Evolutionary conservation across 2,113 vertebrate genomes (phyloP), one percentile per base, ranked within the genome.

Genomic region (Empidonax traillii): DNA sequence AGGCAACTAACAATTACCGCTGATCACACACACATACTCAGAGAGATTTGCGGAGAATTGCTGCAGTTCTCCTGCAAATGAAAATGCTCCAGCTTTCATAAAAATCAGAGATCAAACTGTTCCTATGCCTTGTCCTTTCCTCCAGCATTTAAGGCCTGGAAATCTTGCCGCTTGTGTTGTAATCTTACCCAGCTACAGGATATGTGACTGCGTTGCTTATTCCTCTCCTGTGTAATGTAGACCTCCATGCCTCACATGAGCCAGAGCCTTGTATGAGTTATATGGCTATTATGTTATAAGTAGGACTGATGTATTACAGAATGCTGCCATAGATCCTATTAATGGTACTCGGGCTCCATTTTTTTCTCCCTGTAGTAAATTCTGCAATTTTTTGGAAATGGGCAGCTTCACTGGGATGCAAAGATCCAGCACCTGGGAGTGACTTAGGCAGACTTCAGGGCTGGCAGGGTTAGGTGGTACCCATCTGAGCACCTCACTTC

Each of bases 221-320:
- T 93, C 81, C 87, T 97, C 96, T 94, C 96, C 66, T 87, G 97
- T 93, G 97, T 86, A 95, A 96, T 91, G 95, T 76, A 95, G 78
- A 91, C 86, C 85, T 93, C 96, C 68, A 84, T 94, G 95, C 79
- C 89, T 96, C 91, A 93, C 93, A 94, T 68, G 92, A 95, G 81
- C 84, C 79, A 85, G 88, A 83, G 74, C 53, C 95, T 77, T 85
- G 91, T 87, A 90, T 97, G 97, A 97, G 93, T 98, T 97, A 97
- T 97, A 94, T 1, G 22, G 95, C 97, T 97, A 97, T 97, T 97
- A 97, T 93, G 93, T 94, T 98, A 95, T 97, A 98, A 97, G 95
- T 94, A 94, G 96, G 93, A 92, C 96, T 97, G 97, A 98, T 97
- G 94, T 94, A 97, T 97, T 94, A 90, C 93, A 74, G 86, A 94